phyloP scores from a whole-genome alignment of 2,113 vertebrate genomes.

The Gopherus evgoodei region DNA sequence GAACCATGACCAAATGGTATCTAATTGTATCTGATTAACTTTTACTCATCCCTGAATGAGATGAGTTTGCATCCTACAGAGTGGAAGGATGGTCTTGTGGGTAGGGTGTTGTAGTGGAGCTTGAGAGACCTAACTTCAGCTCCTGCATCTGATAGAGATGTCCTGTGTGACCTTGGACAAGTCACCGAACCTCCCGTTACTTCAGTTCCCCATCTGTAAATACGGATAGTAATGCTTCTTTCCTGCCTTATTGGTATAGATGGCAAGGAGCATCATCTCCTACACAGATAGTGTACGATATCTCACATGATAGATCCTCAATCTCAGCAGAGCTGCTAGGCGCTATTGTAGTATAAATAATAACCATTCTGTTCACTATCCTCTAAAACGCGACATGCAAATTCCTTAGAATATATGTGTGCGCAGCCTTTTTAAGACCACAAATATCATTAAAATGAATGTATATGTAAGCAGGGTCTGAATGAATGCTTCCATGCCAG shows the following conservation, averaged over 20 bases:
- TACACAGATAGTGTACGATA: background rate
- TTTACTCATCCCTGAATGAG: background rate
- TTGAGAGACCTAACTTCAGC: background rate
- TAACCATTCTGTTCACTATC: background rate
- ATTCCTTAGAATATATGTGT: background rate
- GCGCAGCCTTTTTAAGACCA: background rate
- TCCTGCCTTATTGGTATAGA: background rate
- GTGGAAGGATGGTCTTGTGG: background rate
- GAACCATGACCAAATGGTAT: background rate
- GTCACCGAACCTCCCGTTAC: background rate
- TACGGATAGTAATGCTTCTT: background rate
- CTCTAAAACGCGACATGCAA: background rate
- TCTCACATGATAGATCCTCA: background rate
- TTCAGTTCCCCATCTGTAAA: background rate
- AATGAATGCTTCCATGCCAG: too few relatives aligned
- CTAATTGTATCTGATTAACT: background rate
- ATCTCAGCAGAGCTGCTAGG: slow-evolving; percentile 6
- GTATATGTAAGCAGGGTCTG: too few relatives aligned
- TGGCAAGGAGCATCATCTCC: background rate
- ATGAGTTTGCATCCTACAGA: accelerated
- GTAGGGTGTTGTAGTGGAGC: background rate
- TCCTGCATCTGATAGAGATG: background rate
- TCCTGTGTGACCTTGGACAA: background rate
- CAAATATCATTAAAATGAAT: background rate
- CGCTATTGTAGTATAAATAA: slow-evolving; percentile 19